Conservation (phyloP, 2,888 invertebrate species). For the Bellardia bayeri region DNA sequence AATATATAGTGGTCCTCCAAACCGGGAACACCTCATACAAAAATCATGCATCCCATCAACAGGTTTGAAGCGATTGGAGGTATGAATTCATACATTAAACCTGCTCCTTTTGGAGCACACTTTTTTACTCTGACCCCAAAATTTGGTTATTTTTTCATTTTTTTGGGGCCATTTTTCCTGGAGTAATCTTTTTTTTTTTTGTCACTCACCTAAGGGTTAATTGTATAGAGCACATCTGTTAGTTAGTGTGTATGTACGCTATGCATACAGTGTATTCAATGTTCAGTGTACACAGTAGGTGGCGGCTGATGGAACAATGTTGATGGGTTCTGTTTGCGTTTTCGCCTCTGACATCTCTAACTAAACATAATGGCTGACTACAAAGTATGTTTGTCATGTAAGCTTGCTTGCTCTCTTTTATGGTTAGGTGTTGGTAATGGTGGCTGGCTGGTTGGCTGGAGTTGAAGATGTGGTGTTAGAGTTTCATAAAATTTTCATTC, state of each 20-base stretch:
- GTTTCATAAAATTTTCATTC: background rate
- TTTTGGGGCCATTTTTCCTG: no score
- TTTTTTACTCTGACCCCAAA: no score
- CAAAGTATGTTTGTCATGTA: background rate
- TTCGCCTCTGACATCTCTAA: constrained; percentile 7
- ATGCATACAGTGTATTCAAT: background rate
- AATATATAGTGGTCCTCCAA: no score
- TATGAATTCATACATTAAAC: no score
- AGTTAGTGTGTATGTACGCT: background rate
- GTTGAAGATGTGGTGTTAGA: background rate
- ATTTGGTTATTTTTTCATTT: no score
- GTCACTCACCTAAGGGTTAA: background rate
- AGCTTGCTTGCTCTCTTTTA: background rate
- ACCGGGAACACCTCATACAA: no score
- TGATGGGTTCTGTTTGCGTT: constrained; percentile 11
- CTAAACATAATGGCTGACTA: constrained; percentile 19
- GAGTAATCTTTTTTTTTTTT: no score
- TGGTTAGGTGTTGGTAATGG: background rate
- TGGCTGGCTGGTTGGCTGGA: no score
- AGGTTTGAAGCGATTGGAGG: no score
- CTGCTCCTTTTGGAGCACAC: no score
- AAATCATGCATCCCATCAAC: no score
- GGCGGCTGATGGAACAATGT: constrained; percentile 43
- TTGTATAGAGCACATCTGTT: no score
- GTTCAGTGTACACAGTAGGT: constrained; percentile 38